Evolutionary conservation across 2,888 invertebrate species (phyloP).

Genomic region (Drosophila setosimentum): DNA sequence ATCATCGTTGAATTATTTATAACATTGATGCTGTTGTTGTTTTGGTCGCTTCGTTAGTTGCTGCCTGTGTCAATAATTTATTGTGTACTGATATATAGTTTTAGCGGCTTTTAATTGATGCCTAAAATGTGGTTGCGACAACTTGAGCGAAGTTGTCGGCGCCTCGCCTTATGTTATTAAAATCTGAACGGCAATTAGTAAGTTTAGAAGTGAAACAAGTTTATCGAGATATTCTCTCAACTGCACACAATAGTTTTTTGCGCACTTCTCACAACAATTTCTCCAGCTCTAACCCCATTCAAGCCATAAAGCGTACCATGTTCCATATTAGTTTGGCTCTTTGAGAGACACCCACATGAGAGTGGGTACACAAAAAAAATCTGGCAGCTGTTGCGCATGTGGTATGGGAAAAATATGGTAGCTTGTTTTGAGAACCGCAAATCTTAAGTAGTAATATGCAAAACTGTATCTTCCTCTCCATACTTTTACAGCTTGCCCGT

Average conservation of each 20-base stretch:
- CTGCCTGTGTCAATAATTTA: conserved; percentile 62
- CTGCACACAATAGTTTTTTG: conserved; percentile 15
- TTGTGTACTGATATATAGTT: conserved; percentile 34
- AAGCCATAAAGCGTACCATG: conserved; percentile 32
- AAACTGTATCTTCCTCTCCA: conserved; percentile 27
- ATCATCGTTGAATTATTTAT: conserved; percentile 76
- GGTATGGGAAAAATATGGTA: conserved; percentile 32
- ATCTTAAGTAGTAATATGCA: conserved; percentile 25
- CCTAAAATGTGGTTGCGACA: conserved; percentile 72
- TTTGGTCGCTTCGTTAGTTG: conserved; percentile 29
- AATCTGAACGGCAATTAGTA: conserved; percentile 62
- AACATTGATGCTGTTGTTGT: conserved; percentile 52
- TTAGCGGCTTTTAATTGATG: conserved; percentile 72
- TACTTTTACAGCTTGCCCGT: conserved; percentile 29
- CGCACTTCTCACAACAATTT: conserved; percentile 13
- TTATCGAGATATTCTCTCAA: conserved; percentile 43
- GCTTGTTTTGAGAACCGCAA: conserved; percentile 18
- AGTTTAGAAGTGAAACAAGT: conserved; percentile 62
- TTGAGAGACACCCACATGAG: conserved; percentile 40
- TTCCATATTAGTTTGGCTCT: conserved; percentile 7
- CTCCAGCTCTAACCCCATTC: conserved; percentile 19
- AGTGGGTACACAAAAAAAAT: background rate
- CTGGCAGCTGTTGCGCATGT: conserved; percentile 58
- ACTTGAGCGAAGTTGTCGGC: conserved; percentile 49
- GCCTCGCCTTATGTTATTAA: conserved; percentile 56